Evolutionary conservation across 2,113 vertebrate species (phyloP).

Genomic region (Pogonocichla stellata): DNA sequence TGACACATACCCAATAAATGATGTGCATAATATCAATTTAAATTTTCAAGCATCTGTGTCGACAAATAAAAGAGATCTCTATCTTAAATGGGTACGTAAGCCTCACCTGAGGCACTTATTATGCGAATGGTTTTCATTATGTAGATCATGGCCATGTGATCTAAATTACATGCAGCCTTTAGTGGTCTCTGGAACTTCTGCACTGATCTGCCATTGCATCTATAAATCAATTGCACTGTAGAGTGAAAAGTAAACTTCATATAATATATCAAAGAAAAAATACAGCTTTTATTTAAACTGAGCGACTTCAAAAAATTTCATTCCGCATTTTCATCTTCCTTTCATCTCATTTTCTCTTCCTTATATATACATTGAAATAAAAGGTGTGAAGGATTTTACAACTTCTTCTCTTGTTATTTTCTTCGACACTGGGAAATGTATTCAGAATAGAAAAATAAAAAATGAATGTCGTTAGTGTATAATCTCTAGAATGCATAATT

Average conservation of each 20-base stretch:
- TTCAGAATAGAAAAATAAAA: neutral
- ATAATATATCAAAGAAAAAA: neutral
- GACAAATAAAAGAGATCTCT: neutral
- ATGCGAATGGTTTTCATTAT: neutral
- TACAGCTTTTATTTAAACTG: neutral
- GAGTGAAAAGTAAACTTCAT: neutral
- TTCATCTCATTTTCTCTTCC: neutral
- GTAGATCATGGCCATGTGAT: neutral
- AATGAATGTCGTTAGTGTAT: rapidly evolving
- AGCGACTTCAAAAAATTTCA: rapidly evolving
- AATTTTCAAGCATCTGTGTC: neutral
- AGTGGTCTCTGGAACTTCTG: neutral
- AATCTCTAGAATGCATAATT: neutral
- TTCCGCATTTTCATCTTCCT: neutral
- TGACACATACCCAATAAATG: neutral
- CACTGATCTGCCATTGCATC: neutral
- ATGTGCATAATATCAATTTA: neutral
- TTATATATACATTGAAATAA: neutral
- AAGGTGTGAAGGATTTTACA: neutral
- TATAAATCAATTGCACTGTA: neutral
- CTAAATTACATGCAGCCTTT: neutral
- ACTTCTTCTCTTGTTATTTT: neutral
- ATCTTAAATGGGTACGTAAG: rapidly evolving
- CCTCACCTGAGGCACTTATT: neutral
- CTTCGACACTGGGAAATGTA: neutral